Evolutionary conservation across 1,140 invertebrate genomes (phyloP).

Genomic region (Chelonus insularis): DNA sequence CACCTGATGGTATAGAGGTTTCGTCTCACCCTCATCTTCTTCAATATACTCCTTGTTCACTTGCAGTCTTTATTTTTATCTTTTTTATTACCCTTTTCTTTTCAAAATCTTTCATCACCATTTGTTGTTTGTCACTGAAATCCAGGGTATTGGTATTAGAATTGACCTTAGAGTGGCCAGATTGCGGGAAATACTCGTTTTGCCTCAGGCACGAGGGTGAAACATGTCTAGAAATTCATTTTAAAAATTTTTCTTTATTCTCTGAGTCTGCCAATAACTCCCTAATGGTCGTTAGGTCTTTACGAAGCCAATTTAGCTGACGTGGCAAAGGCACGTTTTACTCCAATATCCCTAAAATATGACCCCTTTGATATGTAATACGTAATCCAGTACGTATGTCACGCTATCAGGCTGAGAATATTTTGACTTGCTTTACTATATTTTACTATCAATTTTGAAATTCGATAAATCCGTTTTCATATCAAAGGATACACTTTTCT

Average conservation of each 20-base stretch:
- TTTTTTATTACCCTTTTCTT: not conserved
- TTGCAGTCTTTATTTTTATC: slow-evolving; percentile 4
- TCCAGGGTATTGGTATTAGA: slow-evolving; percentile 26
- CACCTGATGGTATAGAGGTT: not conserved
- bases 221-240: no score
- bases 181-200: slow-evolving; percentile 39
- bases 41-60: slow-evolving; percentile 22
- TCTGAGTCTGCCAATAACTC: slow-evolving; percentile 3
- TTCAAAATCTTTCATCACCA: not conserved
- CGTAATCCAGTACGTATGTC: not conserved
- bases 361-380: slow-evolving; percentile 27
- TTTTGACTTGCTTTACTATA: no score
- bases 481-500: slow-evolving; percentile 6
- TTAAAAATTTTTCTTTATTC: not conserved
- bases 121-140: not conserved
- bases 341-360: not conserved
- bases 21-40: slow-evolving; percentile 8
- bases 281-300: slow-evolving; percentile 18
- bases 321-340: slow-evolving; percentile 12
- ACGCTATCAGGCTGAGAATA: not conserved
- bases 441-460: no score
- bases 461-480: no score
- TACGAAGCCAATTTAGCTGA: slow-evolving; percentile 20
- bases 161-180: slow-evolving; percentile 32
- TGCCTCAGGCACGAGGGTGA: not conserved